Base-by-base conservation (phyloP, 2,888 invertebrate genomes). In the Agonopterix heracliana region DNA sequence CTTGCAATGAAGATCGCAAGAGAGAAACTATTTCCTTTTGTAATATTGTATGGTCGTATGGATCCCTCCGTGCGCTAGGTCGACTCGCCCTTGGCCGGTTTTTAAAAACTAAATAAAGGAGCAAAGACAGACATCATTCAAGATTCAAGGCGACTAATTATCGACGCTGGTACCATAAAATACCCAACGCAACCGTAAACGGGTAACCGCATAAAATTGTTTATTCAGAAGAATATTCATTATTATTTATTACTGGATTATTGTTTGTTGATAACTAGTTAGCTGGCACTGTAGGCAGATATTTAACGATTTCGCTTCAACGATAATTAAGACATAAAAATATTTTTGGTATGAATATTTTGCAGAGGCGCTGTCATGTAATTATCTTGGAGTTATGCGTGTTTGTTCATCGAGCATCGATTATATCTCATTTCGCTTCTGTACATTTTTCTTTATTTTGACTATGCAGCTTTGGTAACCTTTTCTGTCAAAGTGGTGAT, bases 301-400 rank as follows among this genome's bases (percentile, higher is more conserved):
- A 13, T 63, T 74, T 75, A 64, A 74, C 59, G 66, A 57, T 10
- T 38, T 38, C 60, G 56, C 51, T 46, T 58, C 48, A 52, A 55
- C 66, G 62, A 68, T 77, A 72, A 78, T 78, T 66, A 75, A 77
- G 76, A 77, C 74, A 68, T 78, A 67, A 75, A 76, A 64, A 53
- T 57, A 52, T 74, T 71, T 68, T 56, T 50, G n/a, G 52, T 73
- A 71, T 53, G 48, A 54, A 54, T 58, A 50, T 54, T 55, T 56
- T 60, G 48, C 42, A 26, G 35, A 14, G 44, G 44, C 13, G 11
- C 8, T 45, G 4, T 45, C 26, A 26, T 26, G 26, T 26, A 26
- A 26, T 26, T 26, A 26, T 26, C 26, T 45, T 44, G 34, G 38
- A 38, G n/a, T 38, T 38, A 26, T 26, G 26, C 26, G 26, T 7